phyloP scores from a whole-genome alignment of 2,888 invertebrate species.

The Patella depressa region DNA sequence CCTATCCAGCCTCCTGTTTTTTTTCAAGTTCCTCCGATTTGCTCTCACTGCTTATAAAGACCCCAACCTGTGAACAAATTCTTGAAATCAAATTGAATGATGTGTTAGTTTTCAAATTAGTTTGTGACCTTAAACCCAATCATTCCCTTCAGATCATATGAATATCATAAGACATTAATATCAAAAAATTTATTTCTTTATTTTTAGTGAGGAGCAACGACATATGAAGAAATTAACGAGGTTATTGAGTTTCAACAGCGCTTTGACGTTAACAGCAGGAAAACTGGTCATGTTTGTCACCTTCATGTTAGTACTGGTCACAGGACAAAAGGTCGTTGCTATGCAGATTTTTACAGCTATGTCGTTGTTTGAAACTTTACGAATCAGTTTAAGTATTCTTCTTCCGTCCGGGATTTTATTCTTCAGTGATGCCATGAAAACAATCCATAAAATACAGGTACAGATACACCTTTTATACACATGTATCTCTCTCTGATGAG shows the following conservation, averaged over 20 bases:
- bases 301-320: constrained; percentile 41
- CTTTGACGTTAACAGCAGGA: constrained; percentile 48
- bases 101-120: no score
- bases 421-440: constrained; percentile 42
- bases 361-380: constrained; percentile 51
- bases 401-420: constrained; percentile 51
- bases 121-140: no score
- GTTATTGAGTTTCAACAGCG: constrained; percentile 46
- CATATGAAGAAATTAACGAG: constrained; percentile 38
- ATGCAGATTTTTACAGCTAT: constrained; percentile 47
- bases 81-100: no score
- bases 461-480: not conserved
- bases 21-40: no score
- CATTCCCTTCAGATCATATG: no score
- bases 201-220: constrained; percentile 33
- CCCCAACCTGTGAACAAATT: no score
- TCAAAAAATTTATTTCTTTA: not conserved
- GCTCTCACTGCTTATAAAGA: no score
- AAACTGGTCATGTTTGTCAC: constrained; percentile 53
- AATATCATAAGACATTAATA: no score
- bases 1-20: no score
- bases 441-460: constrained; percentile 50
- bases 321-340: constrained; percentile 33
- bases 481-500: no score
- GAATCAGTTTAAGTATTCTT: constrained; percentile 48